Evolutionary conservation across 2,113 vertebrate genomes (phyloP).

Genomic region (Notarius lentiginosus): DNA sequence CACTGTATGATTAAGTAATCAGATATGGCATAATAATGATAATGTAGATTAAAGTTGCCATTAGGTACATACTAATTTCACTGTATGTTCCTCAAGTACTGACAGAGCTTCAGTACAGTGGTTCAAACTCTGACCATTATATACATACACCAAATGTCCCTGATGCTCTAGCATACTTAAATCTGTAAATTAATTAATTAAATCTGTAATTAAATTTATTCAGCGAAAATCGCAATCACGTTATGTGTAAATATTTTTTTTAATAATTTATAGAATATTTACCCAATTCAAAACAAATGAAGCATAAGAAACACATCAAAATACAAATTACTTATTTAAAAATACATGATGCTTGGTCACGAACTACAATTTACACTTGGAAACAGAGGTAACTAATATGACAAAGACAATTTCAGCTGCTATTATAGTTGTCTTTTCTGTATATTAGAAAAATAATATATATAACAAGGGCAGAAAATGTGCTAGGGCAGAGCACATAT

Average conservation of each 20-base stretch:
- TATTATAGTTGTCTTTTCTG: too few relatives aligned
- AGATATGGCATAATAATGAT: not conserved
- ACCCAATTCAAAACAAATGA: too few relatives aligned
- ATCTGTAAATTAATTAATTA: not conserved
- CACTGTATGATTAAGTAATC: conserved; percentile 17
- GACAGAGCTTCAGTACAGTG: too few relatives aligned
- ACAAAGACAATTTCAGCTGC: too few relatives aligned
- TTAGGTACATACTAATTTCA: not conserved
- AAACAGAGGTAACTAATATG: not conserved
- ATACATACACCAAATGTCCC: conserved; percentile 11
- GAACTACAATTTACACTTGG: not conserved
- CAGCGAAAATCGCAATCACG: conserved; percentile 19
- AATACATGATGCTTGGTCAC: too few relatives aligned
- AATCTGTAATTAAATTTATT: conserved; percentile 25
- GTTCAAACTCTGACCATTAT: not conserved
- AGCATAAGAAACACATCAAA: too few relatives aligned
- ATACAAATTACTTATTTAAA: too few relatives aligned
- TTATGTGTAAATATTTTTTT: not conserved
- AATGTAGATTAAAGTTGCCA: not conserved
- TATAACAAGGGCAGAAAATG: too few relatives aligned
- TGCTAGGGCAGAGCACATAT: too few relatives aligned
- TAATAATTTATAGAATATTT: too few relatives aligned
- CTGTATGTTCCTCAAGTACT: not conserved
- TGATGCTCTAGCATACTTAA: conserved; percentile 11
- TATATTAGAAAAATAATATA: too few relatives aligned